These are phyloP conservation scores for Garra rufa DNA, from an alignment of 2,113 vertebrate genomes.

Conservation along the genomic window DNA sequence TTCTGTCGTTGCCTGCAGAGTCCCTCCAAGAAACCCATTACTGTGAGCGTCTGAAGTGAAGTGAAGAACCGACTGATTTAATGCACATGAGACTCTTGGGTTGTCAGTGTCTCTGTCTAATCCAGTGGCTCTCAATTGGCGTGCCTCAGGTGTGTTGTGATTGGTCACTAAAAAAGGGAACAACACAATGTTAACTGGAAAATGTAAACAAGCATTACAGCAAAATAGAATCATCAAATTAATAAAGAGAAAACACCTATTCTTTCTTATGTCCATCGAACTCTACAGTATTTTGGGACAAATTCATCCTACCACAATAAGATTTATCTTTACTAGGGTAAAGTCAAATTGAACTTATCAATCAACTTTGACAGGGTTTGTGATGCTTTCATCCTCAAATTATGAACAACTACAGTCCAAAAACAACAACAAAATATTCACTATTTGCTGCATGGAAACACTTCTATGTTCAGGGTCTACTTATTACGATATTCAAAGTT, in stretches of 20 bases:
- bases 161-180: not conserved
- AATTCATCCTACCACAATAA: not conserved
- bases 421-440: too few relatives aligned
- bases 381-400: not conserved
- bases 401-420: too few relatives aligned
- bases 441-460: too few relatives aligned
- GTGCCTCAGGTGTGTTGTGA: not conserved
- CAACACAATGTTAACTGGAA: not conserved
- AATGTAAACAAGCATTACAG: not conserved
- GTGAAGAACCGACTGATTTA: not conserved
- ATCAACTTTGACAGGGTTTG: not conserved
- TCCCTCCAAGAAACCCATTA: not conserved
- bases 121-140: not conserved
- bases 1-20: conserved; percentile 52
- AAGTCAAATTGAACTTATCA: too few relatives aligned
- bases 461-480: too few relatives aligned
- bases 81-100: not conserved
- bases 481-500: not conserved
- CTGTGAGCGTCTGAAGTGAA: conserved; percentile 47
- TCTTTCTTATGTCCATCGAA: not conserved
- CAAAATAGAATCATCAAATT: not conserved
- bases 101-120: not conserved
- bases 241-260: not conserved
- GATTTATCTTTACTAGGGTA: not conserved
- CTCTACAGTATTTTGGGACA: not conserved